A percentile compares a stretch with the other conserved stretches of the same genome.
Conservation (phyloP, 2,888 invertebrate species). For the Choreutis nemorana region DNA sequence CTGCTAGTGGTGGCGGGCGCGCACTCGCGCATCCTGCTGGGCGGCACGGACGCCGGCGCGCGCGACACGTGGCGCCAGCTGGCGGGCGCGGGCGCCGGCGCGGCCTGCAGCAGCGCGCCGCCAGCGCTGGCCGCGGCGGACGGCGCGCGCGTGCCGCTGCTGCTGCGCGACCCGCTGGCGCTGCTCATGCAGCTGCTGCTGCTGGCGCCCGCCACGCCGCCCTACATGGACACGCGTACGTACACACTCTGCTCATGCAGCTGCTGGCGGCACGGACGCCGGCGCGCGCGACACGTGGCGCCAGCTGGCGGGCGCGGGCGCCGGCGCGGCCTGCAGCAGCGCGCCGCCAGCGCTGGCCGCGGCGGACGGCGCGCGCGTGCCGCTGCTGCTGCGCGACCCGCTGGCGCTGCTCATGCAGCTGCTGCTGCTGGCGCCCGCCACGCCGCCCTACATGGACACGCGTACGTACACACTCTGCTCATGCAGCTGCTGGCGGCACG, state of each 20-base stretch:
- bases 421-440: constrained; percentile 82
- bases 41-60: constrained; percentile 9
- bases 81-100: constrained; percentile 13
- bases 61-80: constrained; percentile 26
- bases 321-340: constrained; percentile 32
- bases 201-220: constrained; percentile 81
- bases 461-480: constrained; percentile 77
- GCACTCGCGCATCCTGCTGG: constrained; percentile 78
- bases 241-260: constrained; percentile 72
- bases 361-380: constrained; percentile 62
- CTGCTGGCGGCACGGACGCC: constrained; percentile 5
- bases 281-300: constrained; percentile 24
- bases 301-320: constrained; percentile 12
- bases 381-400: constrained; percentile 87
- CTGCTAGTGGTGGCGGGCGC: constrained; percentile 87
- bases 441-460: constrained; percentile 74
- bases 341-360: constrained; percentile 69
- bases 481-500: constrained; percentile 18
- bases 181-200: constrained; percentile 87
- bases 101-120: constrained; percentile 9
- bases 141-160: constrained; percentile 69
- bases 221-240: constrained; percentile 72
- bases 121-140: neutral
- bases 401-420: constrained; percentile 87
- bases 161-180: constrained; percentile 63